These are phyloP conservation scores for Morbakka virulenta DNA, from an alignment of 30 jellyfish, hydroid and myxozoan species.

Conservation along the genomic window DNA sequence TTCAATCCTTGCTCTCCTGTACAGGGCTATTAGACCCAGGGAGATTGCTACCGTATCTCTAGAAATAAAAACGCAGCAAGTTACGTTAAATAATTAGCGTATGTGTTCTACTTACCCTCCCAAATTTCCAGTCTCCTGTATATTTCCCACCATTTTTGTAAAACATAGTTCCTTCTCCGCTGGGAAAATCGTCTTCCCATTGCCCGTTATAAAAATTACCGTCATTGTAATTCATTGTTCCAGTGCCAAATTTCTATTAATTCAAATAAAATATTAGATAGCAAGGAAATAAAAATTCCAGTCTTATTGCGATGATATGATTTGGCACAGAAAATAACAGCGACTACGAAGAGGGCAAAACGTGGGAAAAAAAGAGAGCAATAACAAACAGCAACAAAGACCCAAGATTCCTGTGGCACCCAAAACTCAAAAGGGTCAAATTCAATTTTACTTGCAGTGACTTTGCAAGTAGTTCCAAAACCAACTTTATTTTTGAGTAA, in stretches of 20 bases:
- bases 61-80: no score
- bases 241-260: slow-evolving; percentile 70
- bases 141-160: slow-evolving; percentile 58
- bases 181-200: slow-evolving; percentile 55
- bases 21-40: no score
- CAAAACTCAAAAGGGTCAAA: no score
- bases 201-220: slow-evolving; percentile 74
- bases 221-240: slow-evolving; percentile 26
- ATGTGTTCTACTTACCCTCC: slow-evolving; percentile 30
- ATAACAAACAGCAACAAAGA: background rate
- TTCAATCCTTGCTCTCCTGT: no score
- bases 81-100: no score
- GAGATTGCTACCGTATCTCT: no score
- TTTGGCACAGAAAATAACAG: background rate
- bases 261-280: background rate
- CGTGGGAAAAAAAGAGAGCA: background rate
- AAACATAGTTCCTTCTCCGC: slow-evolving; percentile 68
- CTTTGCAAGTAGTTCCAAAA: no score
- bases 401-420: no score
- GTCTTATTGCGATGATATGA: background rate
- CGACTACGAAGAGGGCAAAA: no score
- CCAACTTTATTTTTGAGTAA: no score
- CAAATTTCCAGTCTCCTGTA: slow-evolving; percentile 62
- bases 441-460: no score
- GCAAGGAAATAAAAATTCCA: background rate